Evolutionary conservation across 1,140 invertebrate species (phyloP), one percentile per base, ranked within the genome.

Genomic region (Acyrthosiphon pisum): DNA sequence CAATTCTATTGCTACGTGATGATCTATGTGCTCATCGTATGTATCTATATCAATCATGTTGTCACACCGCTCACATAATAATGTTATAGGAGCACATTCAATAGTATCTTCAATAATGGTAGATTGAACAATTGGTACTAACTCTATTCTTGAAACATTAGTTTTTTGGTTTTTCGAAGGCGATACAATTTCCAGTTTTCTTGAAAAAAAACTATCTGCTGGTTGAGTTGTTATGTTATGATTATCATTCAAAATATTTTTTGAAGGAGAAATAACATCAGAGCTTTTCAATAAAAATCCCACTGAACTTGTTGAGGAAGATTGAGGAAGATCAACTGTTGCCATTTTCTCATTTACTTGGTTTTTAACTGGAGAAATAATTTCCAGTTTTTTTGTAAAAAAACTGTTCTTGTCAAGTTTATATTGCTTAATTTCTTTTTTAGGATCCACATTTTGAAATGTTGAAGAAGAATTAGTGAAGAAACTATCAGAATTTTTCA

Each of bases 1-100:
- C 35, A 94, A 87, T 81, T 93, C 91, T n/a, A 93, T 35, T 35
- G 94, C 94, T 14, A 94, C n/a, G 81, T 94, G 94, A 93, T 93
- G 93, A 93, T 94, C 94, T 81, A 94, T 56, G 86, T 94, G 94
- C 86, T 94, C 93, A 22, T 94, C 94, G 83, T 94, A 93, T n/a
- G 93, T 93, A 46, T 91, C 6, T 35, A 94, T 81, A 30, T 90
- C 44, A n/a, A 94, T 88, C 50, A 41, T 81, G 60, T 94, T 83
- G 44, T 93, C 50, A 56, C 94, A 94, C 53, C 93, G 35, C 20
- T 90, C 60, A 90, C 94, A 94, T 60, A 91, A 84, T 76, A 87
- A 88, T 23, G 26, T 76, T 68, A n/a, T 30, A 30, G 90, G 76
- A 18, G 26, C 68, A 93, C 56, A 88, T 41, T 30, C 50, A 48